Base-by-base conservation (phyloP, 2,797 vertebrate species). In the Cottoperca gobio region DNA sequence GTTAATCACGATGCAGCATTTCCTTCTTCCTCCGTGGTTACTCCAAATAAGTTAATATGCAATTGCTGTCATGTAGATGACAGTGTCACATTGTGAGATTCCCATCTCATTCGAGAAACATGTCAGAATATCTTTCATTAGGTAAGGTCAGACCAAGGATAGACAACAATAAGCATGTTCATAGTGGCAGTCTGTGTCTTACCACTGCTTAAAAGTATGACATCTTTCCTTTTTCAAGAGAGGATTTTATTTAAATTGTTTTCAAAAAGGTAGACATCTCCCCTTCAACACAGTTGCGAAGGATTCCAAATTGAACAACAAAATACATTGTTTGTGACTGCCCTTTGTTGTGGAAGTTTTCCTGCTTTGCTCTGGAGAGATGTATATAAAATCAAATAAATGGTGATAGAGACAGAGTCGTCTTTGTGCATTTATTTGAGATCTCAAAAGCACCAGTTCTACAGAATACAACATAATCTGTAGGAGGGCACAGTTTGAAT, bases 61-160 rank as follows among this genome's bases (percentile, higher is more conserved):
- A 42, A 70, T 66, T 66, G 37, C 14, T 39, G 26, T 43, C 23
- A 54, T 60, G 21, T 62, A 33, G n/a, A 42, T 76, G 40, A 45
- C 8, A 17, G 37, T 57, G 23, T 17, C 13, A 16, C 13, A 13
- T 61, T 4, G 14, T 6, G 17, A 45, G 17, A 39, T 63, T 73
- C 35, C 50, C 21, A 43, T 17, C 21, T 61, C 57, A 68, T 67
- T 62, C 58, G 16, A 63, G 53, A 26, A 53, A 63, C 48, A 48
- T 60, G 19, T 68, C 57, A 23, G 21, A 26, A 66, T 58, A 31
- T 58, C 17, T 49, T 54, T 69, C 14, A 53, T 26, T 37, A n/a
- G 33, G 23, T 67, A 10, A 49, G 28, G 19, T 26, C 42, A 58
- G 13, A 21, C 35, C 31, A 11, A 54, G 7, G 26, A 14, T 57